Evolutionary conservation across 1,140 invertebrate genomes (phyloP), one percentile per base, ranked within the genome.

Genomic region (Oryctes rhinoceros): DNA sequence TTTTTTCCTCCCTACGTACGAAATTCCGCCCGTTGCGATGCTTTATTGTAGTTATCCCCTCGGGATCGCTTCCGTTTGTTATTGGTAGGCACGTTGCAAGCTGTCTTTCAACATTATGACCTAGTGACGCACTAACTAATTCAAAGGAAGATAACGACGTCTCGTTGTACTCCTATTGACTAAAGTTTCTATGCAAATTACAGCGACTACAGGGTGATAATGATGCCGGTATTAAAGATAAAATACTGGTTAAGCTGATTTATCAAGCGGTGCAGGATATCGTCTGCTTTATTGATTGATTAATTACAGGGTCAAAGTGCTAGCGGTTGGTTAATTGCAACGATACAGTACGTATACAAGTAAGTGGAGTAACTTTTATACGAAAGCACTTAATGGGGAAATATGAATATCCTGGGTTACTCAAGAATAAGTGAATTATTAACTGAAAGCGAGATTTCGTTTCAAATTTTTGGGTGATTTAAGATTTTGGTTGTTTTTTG

Each of bases 51-150:
- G 39, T 10, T 44, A 44, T 44, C 39, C 39, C 9, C 39, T 44
- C 65, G 24, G 10, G 18, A 24, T 10, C 18, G 24, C 4, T 37
- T 71, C 15, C 65, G 11, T 71, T 71, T 24, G 24, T 71, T 71
- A 59, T 59, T 59, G n/a, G 18, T 71, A 35, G 20, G 24, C 7
- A 35, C 65, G 65, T 71, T 71, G 35, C 65, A 35, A 1, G 20
- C 65, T 71, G 65, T 71, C 65, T 24, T 71, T 71, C 65, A 71
- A 37, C 20, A 71, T 71, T 71, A 71, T 71, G 65, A 71, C 53
- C 53, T 20, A 62, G 15, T 62, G 53, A 4, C 65, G 65, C 18
- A 71, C 35, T 71, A 71, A 71, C 24, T 71, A 71, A 71, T 30
- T 37, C 20, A 24, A 35, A 71, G 24, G 20, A 71, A 71, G 65